Conservation (phyloP, 2,888 invertebrate genomes). For the Myopa tessellatipennis region DNA sequence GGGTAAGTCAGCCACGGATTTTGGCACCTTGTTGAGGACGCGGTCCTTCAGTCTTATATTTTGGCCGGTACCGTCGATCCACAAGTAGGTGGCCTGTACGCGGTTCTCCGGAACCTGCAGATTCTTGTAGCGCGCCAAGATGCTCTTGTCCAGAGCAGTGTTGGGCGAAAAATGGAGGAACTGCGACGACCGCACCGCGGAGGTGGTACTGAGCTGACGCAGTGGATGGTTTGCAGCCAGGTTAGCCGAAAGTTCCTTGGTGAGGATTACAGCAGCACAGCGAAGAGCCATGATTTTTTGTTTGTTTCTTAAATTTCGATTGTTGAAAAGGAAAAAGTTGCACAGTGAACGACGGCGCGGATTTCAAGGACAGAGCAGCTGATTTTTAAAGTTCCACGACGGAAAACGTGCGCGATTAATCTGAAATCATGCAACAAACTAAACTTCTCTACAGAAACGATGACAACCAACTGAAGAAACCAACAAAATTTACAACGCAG, state of each 20-base stretch:
- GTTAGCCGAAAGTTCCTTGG: conserved; percentile 56
- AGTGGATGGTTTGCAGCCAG: conserved; percentile 47
- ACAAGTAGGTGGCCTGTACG: conserved; percentile 77
- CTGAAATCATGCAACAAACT: neutral
- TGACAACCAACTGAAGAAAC: too few species aligned
- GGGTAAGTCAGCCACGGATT: conserved; percentile 73
- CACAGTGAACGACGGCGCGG: conserved; percentile 1
- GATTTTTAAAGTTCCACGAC: conserved; percentile 42
- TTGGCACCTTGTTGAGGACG: conserved; percentile 76
- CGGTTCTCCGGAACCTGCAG: conserved; percentile 70
- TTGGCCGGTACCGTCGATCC: conserved; percentile 82
- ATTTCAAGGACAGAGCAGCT: conserved; percentile 21
- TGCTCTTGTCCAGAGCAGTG: conserved; percentile 79
- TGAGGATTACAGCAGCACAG: conserved; percentile 63
- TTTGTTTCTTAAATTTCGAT: conserved; percentile 26
- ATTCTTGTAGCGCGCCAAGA: conserved; percentile 77
- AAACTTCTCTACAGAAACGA: neutral
- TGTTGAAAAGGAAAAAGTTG: neutral
- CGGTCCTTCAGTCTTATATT: conserved; percentile 76
- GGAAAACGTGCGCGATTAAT: conserved; percentile 48
- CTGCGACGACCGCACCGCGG: conserved; percentile 38
- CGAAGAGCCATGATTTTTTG: conserved; percentile 60
- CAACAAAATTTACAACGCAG: too few species aligned
- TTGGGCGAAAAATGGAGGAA: conserved; percentile 76
- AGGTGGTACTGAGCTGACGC: conserved; percentile 49